phyloP scores from a whole-genome alignment of 2,113 vertebrate species.

The Pseudorasbora parva region DNA sequence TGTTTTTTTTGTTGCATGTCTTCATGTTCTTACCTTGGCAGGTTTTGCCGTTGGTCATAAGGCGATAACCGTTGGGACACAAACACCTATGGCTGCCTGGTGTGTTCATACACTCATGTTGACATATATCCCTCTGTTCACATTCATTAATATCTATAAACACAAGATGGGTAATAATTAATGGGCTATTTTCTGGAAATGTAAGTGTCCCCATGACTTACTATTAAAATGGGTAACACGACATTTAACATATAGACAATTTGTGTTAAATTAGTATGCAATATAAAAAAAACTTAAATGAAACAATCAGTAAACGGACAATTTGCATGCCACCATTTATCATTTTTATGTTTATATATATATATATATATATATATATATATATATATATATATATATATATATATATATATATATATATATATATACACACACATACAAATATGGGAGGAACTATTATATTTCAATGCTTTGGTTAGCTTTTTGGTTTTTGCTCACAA shows the following conservation, averaged over 20 bases:
- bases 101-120: slow-evolving; percentile 94
- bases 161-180: slow-evolving; percentile 16
- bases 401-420: too few relatives aligned
- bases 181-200: background rate
- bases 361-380: too few relatives aligned
- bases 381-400: too few relatives aligned
- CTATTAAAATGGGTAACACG: background rate
- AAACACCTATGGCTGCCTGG: slow-evolving; percentile 89
- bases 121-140: slow-evolving; percentile 86
- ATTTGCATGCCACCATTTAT: background rate
- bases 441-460: too few relatives aligned
- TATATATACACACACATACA: too few relatives aligned
- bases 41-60: slow-evolving; percentile 89
- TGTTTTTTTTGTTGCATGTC: too few relatives aligned
- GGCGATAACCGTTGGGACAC: slow-evolving; percentile 89
- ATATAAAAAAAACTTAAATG: background rate
- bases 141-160: slow-evolving; percentile 93
- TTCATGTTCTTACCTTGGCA: slow-evolving; percentile 86
- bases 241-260: background rate
- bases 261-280: background rate
- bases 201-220: background rate
- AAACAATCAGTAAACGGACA: background rate
- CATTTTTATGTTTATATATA: background rate
- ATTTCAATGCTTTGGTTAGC: too few relatives aligned
- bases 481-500: too few relatives aligned